Evolutionary conservation across 2,797 vertebrate species (phyloP).

Genomic region (Chloroceryle amazona): DNA sequence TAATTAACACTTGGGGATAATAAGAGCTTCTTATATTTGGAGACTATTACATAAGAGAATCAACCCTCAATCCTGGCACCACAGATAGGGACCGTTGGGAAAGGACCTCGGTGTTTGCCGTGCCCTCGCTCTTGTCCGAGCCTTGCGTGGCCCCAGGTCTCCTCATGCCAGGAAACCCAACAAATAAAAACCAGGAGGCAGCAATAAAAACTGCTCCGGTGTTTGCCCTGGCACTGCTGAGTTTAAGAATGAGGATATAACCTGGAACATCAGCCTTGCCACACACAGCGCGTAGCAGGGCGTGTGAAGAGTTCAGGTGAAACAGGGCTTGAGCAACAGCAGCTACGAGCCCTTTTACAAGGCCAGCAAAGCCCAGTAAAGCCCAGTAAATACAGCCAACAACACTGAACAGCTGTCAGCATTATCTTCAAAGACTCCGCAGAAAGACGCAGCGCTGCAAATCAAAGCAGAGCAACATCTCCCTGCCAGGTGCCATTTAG

Average conservation of each 20-base stretch:
- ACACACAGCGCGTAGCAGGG: neutral
- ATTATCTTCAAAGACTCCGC: neutral
- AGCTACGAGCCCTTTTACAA: neutral
- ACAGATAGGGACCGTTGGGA: fast-evolving
- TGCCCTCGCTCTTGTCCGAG: neutral
- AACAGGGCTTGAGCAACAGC: neutral
- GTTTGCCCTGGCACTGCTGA: neutral
- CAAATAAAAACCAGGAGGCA: neutral
- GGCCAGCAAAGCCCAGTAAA: neutral
- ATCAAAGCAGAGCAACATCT: neutral
- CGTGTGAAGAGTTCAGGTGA: neutral
- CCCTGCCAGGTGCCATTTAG: neutral
- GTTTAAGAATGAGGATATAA: neutral
- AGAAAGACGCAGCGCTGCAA: neutral
- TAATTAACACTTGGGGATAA: fast-evolving
- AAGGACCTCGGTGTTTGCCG: neutral
- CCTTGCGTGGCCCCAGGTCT: neutral
- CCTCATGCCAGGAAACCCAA: neutral
- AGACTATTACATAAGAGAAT: neutral
- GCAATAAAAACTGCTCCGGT: neutral
- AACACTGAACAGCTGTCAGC: neutral
- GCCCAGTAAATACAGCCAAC: neutral
- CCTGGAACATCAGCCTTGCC: neutral
- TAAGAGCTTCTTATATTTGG: neutral
- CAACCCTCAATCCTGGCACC: neutral